These are phyloP conservation scores for Orcinus orca DNA, from an alignment of 2,113 vertebrate species.

Conservation along the genomic window DNA sequence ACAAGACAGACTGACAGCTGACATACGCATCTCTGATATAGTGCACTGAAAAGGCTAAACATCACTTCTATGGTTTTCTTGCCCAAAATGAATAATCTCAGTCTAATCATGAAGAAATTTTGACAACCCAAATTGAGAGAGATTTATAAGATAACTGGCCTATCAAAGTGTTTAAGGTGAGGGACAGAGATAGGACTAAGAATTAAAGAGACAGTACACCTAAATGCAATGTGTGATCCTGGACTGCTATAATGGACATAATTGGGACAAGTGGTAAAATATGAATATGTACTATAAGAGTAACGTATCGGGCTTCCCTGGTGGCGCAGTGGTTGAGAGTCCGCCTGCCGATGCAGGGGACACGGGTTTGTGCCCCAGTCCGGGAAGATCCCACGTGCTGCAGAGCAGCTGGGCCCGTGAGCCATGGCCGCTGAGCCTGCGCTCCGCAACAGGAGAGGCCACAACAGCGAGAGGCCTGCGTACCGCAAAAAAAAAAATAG, in stretches of 20 bases:
- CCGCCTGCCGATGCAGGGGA: too few relatives aligned
- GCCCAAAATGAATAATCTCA: background rate
- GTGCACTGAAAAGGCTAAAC: background rate
- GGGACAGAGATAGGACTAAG: background rate
- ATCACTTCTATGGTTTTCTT: background rate
- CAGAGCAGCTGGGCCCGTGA: too few relatives aligned
- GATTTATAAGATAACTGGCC: background rate
- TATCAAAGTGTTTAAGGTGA: background rate
- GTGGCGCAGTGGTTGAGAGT: too few relatives aligned
- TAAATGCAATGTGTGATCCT: background rate
- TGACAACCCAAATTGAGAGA: background rate
- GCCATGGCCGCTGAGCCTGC: too few relatives aligned
- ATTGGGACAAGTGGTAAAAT: background rate
- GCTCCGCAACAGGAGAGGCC: too few relatives aligned
- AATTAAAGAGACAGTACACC: background rate
- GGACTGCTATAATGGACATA: background rate
- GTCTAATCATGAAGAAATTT: background rate
- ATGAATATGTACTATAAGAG: background rate
- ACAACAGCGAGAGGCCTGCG: too few relatives aligned
- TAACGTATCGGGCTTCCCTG: background rate
- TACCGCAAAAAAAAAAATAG: too few relatives aligned
- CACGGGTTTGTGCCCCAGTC: too few relatives aligned
- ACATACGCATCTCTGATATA: background rate
- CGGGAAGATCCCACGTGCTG: too few relatives aligned
- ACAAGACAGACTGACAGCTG: background rate